These are phyloP conservation scores for Platycnemis pennipes DNA, from an alignment of 2,888 invertebrate genomes.

Conservation along the genomic window DNA sequence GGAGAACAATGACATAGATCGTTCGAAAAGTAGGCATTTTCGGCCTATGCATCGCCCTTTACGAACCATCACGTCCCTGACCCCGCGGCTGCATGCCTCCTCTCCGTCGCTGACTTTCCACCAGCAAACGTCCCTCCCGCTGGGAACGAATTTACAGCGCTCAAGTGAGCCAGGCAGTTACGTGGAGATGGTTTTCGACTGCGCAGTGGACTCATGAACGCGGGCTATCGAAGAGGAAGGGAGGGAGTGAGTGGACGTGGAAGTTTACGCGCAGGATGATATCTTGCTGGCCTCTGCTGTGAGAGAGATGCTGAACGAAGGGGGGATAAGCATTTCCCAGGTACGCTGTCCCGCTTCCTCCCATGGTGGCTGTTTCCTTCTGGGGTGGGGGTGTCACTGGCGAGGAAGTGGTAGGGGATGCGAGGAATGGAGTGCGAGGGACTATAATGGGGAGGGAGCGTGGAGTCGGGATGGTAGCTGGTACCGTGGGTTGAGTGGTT, in stretches of 20 bases:
- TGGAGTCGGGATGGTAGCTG: background rate
- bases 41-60: no score
- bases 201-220: background rate
- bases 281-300: background rate
- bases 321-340: background rate
- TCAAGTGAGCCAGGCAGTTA: background rate
- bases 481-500: background rate
- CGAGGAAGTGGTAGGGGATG: background rate
- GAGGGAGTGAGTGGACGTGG: no score
- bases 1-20: no score
- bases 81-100: background rate
- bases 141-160: background rate
- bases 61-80: background rate
- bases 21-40: no score
- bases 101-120: background rate
- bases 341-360: background rate
- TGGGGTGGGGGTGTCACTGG: background rate
- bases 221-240: background rate
- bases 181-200: background rate
- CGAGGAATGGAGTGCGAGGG: background rate
- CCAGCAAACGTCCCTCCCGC: background rate
- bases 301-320: background rate
- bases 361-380: conserved; percentile 11
- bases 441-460: background rate
- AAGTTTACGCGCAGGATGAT: background rate